Conservation (phyloP, 2,113 vertebrate species). For the Lota lota region DNA sequence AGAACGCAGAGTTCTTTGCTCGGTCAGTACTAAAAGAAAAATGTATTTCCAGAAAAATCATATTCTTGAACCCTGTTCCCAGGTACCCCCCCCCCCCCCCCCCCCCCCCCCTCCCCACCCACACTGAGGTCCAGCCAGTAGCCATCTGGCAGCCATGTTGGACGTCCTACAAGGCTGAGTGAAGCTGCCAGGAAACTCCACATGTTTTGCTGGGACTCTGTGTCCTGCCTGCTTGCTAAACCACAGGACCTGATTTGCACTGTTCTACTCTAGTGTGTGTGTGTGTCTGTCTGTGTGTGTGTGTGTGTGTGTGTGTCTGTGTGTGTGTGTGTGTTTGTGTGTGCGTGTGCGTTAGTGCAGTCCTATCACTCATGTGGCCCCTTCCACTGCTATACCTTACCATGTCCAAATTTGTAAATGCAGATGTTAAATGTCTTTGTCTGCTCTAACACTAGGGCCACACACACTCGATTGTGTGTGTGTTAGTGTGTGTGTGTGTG, state of each 20-base stretch:
- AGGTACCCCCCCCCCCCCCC: constrained; percentile 7
- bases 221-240: background rate
- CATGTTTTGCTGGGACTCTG: constrained; percentile 21
- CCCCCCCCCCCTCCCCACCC: constrained; percentile 6
- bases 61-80: background rate
- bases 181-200: constrained; percentile 21
- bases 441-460: too few relatives aligned
- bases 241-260: constrained; percentile 23
- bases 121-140: constrained; percentile 2
- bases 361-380: background rate
- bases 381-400: too few relatives aligned
- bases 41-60: too few relatives aligned
- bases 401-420: too few relatives aligned
- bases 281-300: constrained; percentile 17
- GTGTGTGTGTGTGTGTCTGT: constrained; percentile 14
- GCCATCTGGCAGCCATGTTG: constrained; percentile 5
- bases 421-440: too few relatives aligned
- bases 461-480: too few relatives aligned
- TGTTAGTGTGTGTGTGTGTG: too few relatives aligned
- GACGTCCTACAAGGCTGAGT: background rate
- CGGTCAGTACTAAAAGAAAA: too few relatives aligned
- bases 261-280: constrained; percentile 6
- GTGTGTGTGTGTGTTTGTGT: background rate
- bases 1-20: too few relatives aligned
- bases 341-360: background rate